A percentile compares a stretch with the other conserved stretches of the same genome.
Conservation (phyloP, 2,888 invertebrate species). For the Idaea dimidiata region DNA sequence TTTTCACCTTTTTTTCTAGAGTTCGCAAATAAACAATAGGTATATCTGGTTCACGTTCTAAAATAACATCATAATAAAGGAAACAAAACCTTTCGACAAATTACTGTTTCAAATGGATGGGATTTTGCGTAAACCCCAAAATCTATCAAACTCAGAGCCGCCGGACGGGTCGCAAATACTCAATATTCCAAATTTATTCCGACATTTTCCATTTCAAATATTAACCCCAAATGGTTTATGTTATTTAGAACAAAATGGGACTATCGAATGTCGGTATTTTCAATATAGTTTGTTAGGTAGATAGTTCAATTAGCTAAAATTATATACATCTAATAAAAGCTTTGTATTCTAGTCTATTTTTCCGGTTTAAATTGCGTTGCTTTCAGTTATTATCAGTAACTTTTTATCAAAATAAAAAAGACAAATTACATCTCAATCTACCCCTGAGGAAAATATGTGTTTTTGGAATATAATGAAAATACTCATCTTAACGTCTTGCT, state of each 20-base stretch:
- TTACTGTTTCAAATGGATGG: slow-evolving; percentile 14
- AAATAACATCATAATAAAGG: background rate
- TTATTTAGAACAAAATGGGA: background rate
- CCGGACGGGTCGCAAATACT: slow-evolving; percentile 14
- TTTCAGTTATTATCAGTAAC: too few species aligned
- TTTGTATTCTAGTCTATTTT: too few species aligned
- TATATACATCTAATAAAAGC: too few species aligned
- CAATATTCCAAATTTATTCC: slow-evolving; percentile 9
- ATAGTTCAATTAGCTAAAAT: background rate
- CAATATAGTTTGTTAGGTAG: background rate
- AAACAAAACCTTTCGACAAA: slow-evolving; percentile 12
- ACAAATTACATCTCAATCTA: too few species aligned
- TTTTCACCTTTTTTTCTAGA: too few species aligned
- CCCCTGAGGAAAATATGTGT: too few species aligned
- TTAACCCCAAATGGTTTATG: background rate
- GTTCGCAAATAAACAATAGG: background rate
- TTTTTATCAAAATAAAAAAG: too few species aligned
- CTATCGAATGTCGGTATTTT: background rate
- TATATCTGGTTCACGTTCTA: background rate
- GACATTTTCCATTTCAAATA: slow-evolving; percentile 4
- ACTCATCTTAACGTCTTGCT: too few species aligned
- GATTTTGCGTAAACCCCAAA: slow-evolving; percentile 19
- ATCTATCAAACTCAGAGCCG: slow-evolving; percentile 16
- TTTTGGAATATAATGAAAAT: too few species aligned
- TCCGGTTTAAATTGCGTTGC: too few species aligned